A percentile compares a stretch with the other conserved stretches of the same genome.
These are phyloP conservation scores for Cynopterus sphinx DNA, from an alignment of 2,797 vertebrate species.

Conservation along the genomic window DNA sequence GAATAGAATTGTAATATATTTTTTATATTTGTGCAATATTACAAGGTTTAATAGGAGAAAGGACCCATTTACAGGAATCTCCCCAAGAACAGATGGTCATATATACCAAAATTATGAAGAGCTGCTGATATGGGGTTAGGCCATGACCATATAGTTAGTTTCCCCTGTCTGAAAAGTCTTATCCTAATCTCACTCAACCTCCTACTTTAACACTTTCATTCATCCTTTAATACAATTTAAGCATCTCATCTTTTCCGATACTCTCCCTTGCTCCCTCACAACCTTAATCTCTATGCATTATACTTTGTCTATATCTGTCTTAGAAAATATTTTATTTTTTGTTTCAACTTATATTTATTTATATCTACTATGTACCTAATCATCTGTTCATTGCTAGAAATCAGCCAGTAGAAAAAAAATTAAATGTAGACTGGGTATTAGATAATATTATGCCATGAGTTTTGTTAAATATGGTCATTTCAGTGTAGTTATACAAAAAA, in stretches of 20 bases:
- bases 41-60: neutral
- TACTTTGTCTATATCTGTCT: neutral
- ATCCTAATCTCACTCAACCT: neutral
- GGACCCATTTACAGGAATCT: neutral
- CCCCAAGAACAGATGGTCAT: neutral
- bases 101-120: neutral
- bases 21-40: neutral
- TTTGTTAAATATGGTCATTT: neutral
- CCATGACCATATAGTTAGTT: neutral
- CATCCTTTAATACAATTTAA: neutral
- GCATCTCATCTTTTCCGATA: neutral
- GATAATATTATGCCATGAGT: no score
- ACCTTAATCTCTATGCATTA: neutral
- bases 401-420: neutral
- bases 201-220: neutral
- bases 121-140: neutral
- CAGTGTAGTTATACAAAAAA: neutral
- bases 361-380: neutral
- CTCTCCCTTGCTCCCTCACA: neutral
- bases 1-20: neutral
- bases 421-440: neutral
- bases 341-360: neutral
- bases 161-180: neutral
- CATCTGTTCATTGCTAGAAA: neutral
- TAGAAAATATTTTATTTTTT: neutral